Evolutionary conservation across 2,113 vertebrate genomes (phyloP).

Genomic region (Dendropsophus ebraccatus): DNA sequence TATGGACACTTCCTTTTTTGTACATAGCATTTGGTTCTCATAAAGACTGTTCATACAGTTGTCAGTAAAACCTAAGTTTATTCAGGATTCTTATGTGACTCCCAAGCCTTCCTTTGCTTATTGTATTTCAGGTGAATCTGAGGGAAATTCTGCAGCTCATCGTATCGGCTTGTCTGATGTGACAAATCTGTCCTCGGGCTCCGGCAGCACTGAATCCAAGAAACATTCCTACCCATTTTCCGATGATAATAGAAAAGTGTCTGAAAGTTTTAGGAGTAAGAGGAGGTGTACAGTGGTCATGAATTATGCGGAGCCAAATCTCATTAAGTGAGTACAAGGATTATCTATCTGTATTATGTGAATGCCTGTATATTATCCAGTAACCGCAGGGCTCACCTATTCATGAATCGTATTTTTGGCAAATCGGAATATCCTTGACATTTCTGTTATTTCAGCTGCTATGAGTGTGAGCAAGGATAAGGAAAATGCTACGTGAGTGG

Average conservation of each 20-base stretch:
- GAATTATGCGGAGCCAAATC: constrained; percentile 87
- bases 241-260: constrained; percentile 61
- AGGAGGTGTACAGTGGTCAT: constrained; percentile 78
- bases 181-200: constrained; percentile 76
- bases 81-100: not conserved
- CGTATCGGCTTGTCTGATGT: constrained; percentile 82
- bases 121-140: constrained; percentile 61
- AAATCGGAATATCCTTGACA: too few relatives aligned
- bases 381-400: not conserved
- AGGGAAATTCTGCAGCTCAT: constrained; percentile 62
- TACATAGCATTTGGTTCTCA: not conserved
- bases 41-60: not conserved
- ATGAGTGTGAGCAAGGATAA: too few relatives aligned
- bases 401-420: not conserved
- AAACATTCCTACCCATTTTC: constrained; percentile 65
- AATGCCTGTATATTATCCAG: not conserved
- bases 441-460: too few relatives aligned
- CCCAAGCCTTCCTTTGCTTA: not conserved
- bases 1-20: too few relatives aligned
- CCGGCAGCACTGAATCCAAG: constrained; percentile 64
- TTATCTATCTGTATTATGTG: not conserved
- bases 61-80: not conserved
- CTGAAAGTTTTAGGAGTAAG: constrained; percentile 65
- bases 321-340: constrained; percentile 71
- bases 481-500: too few relatives aligned